phyloP scores from a whole-genome alignment of 2,113 vertebrate genomes.

The Rynchops niger region DNA sequence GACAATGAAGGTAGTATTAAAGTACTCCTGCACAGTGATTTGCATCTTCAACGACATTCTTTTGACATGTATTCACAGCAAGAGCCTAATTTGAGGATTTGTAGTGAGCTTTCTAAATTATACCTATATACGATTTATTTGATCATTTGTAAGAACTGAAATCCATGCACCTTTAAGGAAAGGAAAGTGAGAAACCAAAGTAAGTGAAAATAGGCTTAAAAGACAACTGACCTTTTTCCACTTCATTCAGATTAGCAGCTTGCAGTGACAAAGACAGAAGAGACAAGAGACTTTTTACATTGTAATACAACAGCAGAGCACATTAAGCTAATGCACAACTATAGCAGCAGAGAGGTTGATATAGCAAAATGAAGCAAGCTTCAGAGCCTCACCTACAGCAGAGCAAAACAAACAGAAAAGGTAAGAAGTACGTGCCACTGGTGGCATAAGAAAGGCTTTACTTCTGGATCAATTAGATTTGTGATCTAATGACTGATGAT shows the following conservation, averaged over 20 bases:
- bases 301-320: slow-evolving; percentile 76
- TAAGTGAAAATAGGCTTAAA: slow-evolving; percentile 79
- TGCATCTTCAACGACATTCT: background rate
- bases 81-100: background rate
- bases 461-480: background rate
- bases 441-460: background rate
- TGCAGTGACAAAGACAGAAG: slow-evolving; percentile 88
- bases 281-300: slow-evolving; percentile 87
- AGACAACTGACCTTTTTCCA: slow-evolving; percentile 99
- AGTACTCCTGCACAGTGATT: background rate
- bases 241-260: slow-evolving; percentile 99
- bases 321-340: slow-evolving; percentile 73
- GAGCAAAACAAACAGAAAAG: slow-evolving; percentile 60
- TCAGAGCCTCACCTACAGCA: slow-evolving; percentile 64
- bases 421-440: background rate
- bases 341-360: slow-evolving; percentile 73
- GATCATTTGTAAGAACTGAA: slow-evolving; percentile 11
- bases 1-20: background rate
- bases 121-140: background rate
- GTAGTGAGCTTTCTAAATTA: slow-evolving; percentile 35
- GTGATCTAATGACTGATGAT: background rate
- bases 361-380: slow-evolving; percentile 57
- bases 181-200: slow-evolving; percentile 57
- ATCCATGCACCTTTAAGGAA: slow-evolving; percentile 65
- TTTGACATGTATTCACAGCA: background rate